These are phyloP conservation scores for Campoletis raptor DNA, from an alignment of 2,888 invertebrate genomes.

Conservation along the genomic window DNA sequence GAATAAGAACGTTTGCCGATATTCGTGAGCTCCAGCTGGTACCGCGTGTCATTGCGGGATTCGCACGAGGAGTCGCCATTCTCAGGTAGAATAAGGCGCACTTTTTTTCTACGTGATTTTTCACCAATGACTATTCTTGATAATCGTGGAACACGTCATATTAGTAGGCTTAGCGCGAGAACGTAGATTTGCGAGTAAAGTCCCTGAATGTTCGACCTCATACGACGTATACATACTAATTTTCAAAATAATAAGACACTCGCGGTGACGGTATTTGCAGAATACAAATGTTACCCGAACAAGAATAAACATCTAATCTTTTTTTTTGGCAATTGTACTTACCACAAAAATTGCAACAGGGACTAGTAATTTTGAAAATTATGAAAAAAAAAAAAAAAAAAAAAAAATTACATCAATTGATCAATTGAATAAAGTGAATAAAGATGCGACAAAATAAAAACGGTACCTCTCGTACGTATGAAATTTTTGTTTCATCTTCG, in stretches of 20 bases:
- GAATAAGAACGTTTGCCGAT: constrained; percentile 16
- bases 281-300: not conserved
- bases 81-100: not conserved
- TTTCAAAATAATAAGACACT: not conserved
- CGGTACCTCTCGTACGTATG: not conserved
- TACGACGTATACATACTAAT: constrained; percentile 46
- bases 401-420: too few species aligned
- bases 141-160: constrained; percentile 39
- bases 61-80: constrained; percentile 22
- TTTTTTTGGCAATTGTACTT: not conserved
- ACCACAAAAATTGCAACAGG: too few species aligned
- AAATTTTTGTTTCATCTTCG: not conserved
- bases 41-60: constrained; percentile 47
- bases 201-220: constrained; percentile 39
- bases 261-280: not conserved
- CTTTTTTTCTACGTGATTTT: constrained; percentile 29
- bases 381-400: too few species aligned
- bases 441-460: not conserved
- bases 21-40: constrained; percentile 59
- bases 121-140: constrained; percentile 18
- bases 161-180: constrained; percentile 37
- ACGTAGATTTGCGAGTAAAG: constrained; percentile 43
- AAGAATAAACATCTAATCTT: not conserved
- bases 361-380: too few species aligned
- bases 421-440: not conserved